Base-by-base conservation (phyloP, 2,797 vertebrate species). In the Protonibea diacanthus region DNA sequence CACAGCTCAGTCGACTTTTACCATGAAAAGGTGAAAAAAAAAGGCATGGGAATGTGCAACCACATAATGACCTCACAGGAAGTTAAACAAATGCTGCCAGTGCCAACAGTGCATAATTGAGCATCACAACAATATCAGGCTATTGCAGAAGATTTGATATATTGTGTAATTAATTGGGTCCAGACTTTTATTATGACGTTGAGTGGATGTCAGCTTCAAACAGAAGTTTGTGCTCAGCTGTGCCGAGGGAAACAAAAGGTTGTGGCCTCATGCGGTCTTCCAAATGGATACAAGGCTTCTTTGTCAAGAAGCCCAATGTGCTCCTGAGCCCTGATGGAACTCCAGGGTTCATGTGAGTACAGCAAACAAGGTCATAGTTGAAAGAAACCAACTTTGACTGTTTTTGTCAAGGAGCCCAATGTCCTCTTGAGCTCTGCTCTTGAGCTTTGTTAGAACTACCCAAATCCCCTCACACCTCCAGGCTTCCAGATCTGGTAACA, bases 281-380 rank as follows among this genome's bases (percentile, higher is more conserved):
- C 78, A 76, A 83, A 76, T 73, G 86, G 60, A 88, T 61, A 92
- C 86, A 92, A 86, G 85, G 88, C 84, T 89, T 75, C 89, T 93
- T 93, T 93, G 91, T 93, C 86, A 87, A 82, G 62, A 88, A 89
- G 77, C 79, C 78, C 69, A 81, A 64, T 85, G 82, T 89, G 81
- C 86, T 86, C 80, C 74, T 85, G 90, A 87, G 81, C 81, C 27
- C 61, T 45, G 72, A 44, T 73, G 71, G 76, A 86, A 68, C 78
- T 44, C 67, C 23, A 7, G 67, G 27, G 91, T 91, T 91, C 85
- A 89, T 74, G 56, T 55, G 83, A 91, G 84, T 74, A 42, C 83
- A 82, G 56, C 74, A 70, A 83, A 81, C 47, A 44, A 51, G 47
- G 57, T 71, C 69, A 68, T 27, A 44, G 64, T 33, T 68, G 74